phyloP scores from a whole-genome alignment of 2,888 invertebrate genomes.

The Brachypalpus laphriformis region DNA sequence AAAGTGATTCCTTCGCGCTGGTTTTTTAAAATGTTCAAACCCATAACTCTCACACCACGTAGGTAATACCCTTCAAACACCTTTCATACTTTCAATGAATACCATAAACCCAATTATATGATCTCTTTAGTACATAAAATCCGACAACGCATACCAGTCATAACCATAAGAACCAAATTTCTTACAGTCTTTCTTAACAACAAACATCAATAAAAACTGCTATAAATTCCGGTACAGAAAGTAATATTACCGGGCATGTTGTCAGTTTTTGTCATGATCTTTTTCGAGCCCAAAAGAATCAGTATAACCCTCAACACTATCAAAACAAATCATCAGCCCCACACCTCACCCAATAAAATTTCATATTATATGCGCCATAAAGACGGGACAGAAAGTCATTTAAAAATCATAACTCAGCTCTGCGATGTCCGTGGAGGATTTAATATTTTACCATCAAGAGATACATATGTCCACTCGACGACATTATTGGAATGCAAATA shows the following conservation, averaged over 20 bases:
- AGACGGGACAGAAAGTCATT: not conserved
- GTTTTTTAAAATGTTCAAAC: no score
- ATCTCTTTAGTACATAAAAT: not conserved
- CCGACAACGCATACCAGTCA: not conserved
- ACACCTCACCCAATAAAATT: not conserved
- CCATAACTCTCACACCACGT: no score
- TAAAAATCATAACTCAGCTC: constrained; percentile 16
- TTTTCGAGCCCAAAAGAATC: not conserved
- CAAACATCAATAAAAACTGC: not conserved
- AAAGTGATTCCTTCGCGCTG: no score
- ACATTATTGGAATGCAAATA: not conserved
- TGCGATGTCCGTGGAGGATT: not conserved
- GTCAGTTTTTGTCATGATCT: not conserved
- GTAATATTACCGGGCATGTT: no score
- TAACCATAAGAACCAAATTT: not conserved
- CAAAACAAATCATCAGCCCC: constrained; percentile 20
- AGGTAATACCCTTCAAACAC: no score
- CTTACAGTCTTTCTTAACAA: not conserved
- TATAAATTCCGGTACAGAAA: not conserved
- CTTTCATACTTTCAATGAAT: no score
- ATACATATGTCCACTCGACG: no score
- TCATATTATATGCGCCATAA: not conserved
- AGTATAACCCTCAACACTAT: not conserved
- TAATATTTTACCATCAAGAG: constrained; percentile 19
- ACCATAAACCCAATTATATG: no score